Evolutionary conservation across 2,888 invertebrate species (phyloP).

Genomic region (Monopis laevigella): DNA sequence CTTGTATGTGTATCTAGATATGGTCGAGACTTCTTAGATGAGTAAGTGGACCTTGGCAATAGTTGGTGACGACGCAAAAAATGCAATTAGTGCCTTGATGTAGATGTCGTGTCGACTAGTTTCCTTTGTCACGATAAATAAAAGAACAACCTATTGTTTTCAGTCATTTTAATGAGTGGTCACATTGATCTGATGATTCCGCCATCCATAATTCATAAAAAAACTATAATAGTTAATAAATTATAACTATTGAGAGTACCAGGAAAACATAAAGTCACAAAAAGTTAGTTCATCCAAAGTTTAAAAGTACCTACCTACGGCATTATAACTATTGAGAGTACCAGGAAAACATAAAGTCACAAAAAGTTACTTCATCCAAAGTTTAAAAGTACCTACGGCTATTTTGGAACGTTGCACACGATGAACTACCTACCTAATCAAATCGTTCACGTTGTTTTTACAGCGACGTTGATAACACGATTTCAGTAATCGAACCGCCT

Average conservation of each 20-base stretch:
- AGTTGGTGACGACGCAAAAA: slow-evolving; percentile 45
- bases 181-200: slow-evolving; percentile 2
- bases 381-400: slow-evolving; percentile 61
- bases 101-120: slow-evolving; percentile 39
- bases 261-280: too few relatives aligned
- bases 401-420: slow-evolving; percentile 62
- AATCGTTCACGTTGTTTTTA: slow-evolving; percentile 58
- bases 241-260: too few relatives aligned
- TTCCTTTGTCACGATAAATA: slow-evolving; percentile 57
- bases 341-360: too few relatives aligned
- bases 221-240: too few relatives aligned
- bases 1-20: background rate
- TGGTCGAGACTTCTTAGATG: slow-evolving; percentile 26
- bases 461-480: too few relatives aligned
- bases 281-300: too few relatives aligned
- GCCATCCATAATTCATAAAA: too few relatives aligned
- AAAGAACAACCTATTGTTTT: slow-evolving; percentile 51
- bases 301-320: too few relatives aligned
- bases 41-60: slow-evolving; percentile 62
- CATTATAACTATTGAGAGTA: too few relatives aligned
- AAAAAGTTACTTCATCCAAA: too few relatives aligned
- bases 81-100: slow-evolving; percentile 46
- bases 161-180: slow-evolving; percentile 31
- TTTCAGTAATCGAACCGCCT: too few relatives aligned
- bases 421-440: slow-evolving; percentile 53